Percentiles rank a stretch among this genome's conserved stretches.
Conservation (phyloP, 2,113 vertebrate species). For the Cyanistes caeruleus region DNA sequence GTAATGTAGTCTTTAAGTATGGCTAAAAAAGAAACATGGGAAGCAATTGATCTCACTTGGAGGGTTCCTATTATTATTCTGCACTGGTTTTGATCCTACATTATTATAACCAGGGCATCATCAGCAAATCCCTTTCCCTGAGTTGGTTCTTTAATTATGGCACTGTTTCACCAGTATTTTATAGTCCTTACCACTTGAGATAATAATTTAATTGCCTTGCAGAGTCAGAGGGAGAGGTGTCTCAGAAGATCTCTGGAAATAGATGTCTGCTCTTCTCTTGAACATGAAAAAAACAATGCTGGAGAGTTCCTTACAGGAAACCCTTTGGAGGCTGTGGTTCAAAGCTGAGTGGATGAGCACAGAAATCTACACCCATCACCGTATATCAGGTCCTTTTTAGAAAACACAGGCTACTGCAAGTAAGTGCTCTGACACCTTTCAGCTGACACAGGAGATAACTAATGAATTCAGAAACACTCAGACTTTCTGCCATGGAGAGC, state of each 20-base stretch:
- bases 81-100: background rate
- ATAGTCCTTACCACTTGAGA: background rate
- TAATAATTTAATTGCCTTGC: background rate
- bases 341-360: background rate
- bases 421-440: background rate
- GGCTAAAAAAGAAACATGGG: background rate
- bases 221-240: background rate
- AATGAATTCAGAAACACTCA: background rate
- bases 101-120: background rate
- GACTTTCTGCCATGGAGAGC: background rate
- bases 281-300: fast-evolving
- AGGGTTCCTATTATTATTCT: background rate
- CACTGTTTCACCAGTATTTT: background rate
- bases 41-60: background rate
- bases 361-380: background rate
- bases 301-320: background rate
- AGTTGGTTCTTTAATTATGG: background rate
- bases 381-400: background rate
- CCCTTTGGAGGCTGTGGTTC: background rate
- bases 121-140: background rate
- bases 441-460: background rate
- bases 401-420: background rate
- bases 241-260: background rate
- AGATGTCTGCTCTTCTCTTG: background rate
- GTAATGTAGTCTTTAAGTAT: background rate